Conservation (phyloP, 2,113 vertebrate species). For the Catagonus wagneri region DNA sequence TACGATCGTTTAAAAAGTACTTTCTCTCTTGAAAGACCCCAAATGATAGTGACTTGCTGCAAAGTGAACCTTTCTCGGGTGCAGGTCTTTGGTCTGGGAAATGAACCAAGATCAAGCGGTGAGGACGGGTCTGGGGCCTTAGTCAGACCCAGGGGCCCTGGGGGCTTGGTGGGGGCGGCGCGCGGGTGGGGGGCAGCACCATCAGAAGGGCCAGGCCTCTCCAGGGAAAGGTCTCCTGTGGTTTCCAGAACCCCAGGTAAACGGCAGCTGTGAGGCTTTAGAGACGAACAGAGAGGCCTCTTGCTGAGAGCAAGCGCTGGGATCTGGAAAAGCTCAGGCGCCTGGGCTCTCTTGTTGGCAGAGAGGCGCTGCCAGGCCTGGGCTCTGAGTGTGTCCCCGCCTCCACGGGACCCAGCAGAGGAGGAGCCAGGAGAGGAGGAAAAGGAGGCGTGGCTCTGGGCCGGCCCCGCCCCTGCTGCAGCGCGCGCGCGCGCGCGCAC, state of each 20-base stretch:
- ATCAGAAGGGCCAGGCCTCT: fast-evolving
- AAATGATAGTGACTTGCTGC: neutral
- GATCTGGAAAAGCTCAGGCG: neutral
- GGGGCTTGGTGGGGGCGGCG: too few species aligned
- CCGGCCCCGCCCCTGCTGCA: fast-evolving
- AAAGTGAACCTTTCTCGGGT: neutral
- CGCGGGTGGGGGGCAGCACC: too few species aligned
- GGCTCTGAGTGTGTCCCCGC: fast-evolving
- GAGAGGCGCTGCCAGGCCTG: neutral
- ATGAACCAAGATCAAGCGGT: neutral
- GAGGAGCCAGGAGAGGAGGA: neutral
- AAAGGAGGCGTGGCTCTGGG: too few species aligned
- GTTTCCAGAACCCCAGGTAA: neutral
- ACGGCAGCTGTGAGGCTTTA: neutral
- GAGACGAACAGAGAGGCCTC: too few species aligned
- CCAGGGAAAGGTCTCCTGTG: too few species aligned
- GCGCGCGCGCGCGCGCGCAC: fast-evolving
- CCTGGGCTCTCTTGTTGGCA: fast-evolving
- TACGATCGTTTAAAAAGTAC: neutral
- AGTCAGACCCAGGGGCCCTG: fast-evolving
- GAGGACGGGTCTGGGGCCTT: too few species aligned
- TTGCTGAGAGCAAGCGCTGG: fast-evolving
- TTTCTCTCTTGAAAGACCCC: neutral
- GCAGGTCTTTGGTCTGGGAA: neutral
- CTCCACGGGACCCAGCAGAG: fast-evolving